Conservation (phyloP, 2,113 vertebrate genomes). For the Trogon surrucura region DNA sequence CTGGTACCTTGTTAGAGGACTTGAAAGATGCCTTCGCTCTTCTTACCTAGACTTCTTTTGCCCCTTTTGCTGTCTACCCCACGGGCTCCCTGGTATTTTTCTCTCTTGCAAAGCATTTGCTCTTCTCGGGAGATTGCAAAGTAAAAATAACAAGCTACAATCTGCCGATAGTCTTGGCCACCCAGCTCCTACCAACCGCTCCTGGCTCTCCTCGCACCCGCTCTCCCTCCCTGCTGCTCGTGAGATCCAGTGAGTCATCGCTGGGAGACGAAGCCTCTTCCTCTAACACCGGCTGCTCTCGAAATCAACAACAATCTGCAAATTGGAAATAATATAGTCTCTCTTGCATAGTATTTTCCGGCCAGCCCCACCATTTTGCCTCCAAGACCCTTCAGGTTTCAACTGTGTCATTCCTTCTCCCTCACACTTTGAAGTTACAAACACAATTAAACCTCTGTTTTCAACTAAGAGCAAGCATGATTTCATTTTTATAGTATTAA, state of each 20-base stretch:
- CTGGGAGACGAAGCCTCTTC: constrained; percentile 16
- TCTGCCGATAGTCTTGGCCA: not conserved
- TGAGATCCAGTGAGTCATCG: constrained; percentile 1
- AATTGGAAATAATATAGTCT: not conserved
- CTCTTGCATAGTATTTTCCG: not conserved
- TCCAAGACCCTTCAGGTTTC: not conserved
- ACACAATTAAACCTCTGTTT: not conserved
- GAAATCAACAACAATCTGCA: constrained; percentile 14
- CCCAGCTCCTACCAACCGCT: not conserved
- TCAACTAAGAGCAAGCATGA: not conserved
- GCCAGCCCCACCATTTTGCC: not conserved
- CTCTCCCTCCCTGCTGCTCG: not conserved
- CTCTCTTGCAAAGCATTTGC: not conserved
- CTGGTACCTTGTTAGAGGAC: not conserved
- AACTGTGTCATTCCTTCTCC: not conserved
- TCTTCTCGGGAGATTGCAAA: not conserved
- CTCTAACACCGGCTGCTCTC: constrained; percentile 42
- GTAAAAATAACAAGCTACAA: not conserved
- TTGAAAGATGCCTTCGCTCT: not conserved
- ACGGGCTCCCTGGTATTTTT: not conserved
- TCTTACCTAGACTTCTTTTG: not conserved
- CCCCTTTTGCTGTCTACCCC: not conserved
- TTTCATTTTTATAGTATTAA: not conserved
- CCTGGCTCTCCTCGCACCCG: not conserved
- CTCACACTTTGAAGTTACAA: not conserved